Evolutionary conservation across 2,888 invertebrate genomes (phyloP), one percentile per base, ranked within the genome.

Genomic region (Odontothrips loti): DNA sequence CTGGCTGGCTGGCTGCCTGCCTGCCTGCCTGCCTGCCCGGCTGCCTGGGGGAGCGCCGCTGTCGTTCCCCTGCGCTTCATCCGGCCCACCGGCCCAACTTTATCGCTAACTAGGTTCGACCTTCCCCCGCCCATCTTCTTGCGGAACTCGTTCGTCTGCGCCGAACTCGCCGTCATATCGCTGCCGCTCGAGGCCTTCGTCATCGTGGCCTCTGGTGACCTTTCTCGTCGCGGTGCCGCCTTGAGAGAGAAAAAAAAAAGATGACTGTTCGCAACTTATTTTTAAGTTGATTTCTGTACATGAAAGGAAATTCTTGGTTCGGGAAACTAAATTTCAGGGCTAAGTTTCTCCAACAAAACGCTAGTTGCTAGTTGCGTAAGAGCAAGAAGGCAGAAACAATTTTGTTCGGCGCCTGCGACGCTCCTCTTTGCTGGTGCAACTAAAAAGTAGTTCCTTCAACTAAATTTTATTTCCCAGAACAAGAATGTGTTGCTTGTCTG

Each of bases 61-160:
- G 1, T 51, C 1, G 11, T 6, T 11, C 51, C 15, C 51, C 15
- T 15, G n/a, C n/a, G 51, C 15, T 51, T 51, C 51, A n/a, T n/a
- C 6, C 51, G 17, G 2, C 51, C 15, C 51, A 17, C 51, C 51
- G 51, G 51, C 17, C 68, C 68, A 68, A 68, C 68, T 68, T 23
- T 68, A 68, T 68, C 68, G 68, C n/a, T 68, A 68, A 68, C 68
- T 68, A 23, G 68, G 23, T 68, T 68, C 23, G 68, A 68, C 15
- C 51, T 51, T 51, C 15, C 20, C 23, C 68, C 68, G 20, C 68
- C 68, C 68, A 68, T 68, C 68, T 68, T 68, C 23, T n/a, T n/a
- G n/a, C 68, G n/a, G 68, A 23, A n/a, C n/a, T 68, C 68, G 4
- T n/a, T n/a, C n/a, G 68, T 23, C 68, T 23, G 8, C 23, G 8